phyloP scores from a whole-genome alignment of 2,797 vertebrate genomes.

The Dipus sagitta region DNA sequence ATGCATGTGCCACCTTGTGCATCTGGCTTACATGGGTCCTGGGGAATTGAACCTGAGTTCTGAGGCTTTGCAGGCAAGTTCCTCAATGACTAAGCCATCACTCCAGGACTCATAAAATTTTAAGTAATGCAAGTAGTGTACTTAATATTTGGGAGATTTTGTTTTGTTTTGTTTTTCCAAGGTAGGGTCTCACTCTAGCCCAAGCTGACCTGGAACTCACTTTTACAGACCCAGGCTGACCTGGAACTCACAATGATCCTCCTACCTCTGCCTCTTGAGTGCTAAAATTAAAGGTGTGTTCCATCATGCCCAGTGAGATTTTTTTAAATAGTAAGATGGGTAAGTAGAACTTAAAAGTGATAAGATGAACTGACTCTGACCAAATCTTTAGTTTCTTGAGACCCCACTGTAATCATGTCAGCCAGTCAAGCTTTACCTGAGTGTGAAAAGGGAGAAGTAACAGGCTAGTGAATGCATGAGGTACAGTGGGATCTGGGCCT shows the following conservation, averaged over 20 bases:
- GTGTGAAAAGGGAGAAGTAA: neutral
- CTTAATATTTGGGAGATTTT: neutral
- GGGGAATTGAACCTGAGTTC: too few relatives aligned
- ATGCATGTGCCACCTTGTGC: too few relatives aligned
- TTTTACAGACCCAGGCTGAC: too few relatives aligned
- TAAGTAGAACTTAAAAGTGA: conserved; percentile 18
- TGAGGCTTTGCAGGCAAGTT: too few relatives aligned
- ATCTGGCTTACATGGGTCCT: too few relatives aligned
- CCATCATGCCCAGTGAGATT: neutral
- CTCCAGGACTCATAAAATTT: neutral
- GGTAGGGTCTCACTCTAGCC: too few relatives aligned
- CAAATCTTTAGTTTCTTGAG: conserved; percentile 16
- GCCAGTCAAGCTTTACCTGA: neutral
- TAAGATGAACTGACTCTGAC: neutral
- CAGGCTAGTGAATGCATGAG: neutral
- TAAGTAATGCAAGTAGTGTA: neutral
- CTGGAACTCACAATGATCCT: too few relatives aligned
- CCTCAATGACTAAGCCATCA: too few relatives aligned
- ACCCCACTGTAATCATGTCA: neutral
- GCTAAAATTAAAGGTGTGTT: too few relatives aligned
- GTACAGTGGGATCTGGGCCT: neutral
- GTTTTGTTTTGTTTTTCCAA: neutral
- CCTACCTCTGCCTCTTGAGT: too few relatives aligned
- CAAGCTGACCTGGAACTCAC: too few relatives aligned
- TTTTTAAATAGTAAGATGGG: neutral